Conservation (phyloP, 2,888 invertebrate genomes). For the Phyllotreta cruciferae region DNA sequence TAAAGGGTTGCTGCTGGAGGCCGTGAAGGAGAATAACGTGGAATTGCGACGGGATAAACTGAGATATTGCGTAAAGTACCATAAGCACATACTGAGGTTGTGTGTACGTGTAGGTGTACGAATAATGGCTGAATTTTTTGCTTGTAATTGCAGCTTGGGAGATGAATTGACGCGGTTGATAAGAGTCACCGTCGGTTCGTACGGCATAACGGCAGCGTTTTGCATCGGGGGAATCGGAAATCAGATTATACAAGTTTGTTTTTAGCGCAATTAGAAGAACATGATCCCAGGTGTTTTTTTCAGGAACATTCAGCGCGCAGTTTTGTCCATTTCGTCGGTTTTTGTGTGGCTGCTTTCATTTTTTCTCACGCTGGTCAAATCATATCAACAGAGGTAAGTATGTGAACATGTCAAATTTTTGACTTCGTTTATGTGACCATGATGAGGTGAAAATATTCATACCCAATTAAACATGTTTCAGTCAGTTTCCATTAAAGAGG, state of each 20-base stretch:
- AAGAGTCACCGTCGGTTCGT: neutral
- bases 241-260: conserved; percentile 3
- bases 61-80: conserved; percentile 2
- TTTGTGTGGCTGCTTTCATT: neutral
- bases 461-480: neutral
- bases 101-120: neutral
- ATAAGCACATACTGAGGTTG: conserved; percentile 4
- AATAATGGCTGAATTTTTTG: neutral
- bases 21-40: neutral
- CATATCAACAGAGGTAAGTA: conserved; percentile 1
- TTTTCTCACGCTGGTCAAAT: conserved; percentile 3
- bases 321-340: conserved; percentile 1
- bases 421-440: neutral
- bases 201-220: neutral
- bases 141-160: conserved; percentile 5
- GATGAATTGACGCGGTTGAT: neutral
- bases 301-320: neutral
- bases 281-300: neutral
- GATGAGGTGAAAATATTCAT: neutral
- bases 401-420: too few relatives aligned
- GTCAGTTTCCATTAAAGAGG: neutral
- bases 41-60: neutral
- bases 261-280: neutral
- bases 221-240: conserved; percentile 6
- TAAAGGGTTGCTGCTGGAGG: neutral